Evolutionary conservation across 2,797 vertebrate genomes (phyloP).

Genomic region (Cyprinella venusta): DNA sequence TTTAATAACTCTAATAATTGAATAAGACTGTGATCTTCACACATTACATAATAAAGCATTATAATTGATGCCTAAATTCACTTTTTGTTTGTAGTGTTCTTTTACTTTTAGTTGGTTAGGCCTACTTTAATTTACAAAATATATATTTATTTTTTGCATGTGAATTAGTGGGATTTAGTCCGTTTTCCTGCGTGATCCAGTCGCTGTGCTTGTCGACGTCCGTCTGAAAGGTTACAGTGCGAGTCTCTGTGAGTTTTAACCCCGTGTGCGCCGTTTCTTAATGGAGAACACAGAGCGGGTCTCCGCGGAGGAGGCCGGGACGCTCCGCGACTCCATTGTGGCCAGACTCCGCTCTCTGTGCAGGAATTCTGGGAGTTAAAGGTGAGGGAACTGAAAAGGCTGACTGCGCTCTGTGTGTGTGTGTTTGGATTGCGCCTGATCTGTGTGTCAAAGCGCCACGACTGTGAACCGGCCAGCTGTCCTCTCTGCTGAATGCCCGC

Average conservation of each 20-base stretch:
- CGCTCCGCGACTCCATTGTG: slow-evolving; percentile 16
- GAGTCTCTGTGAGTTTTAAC: slow-evolving; percentile 6
- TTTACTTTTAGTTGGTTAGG: background rate
- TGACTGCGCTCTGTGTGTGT: slow-evolving; percentile 1
- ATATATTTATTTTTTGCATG: background rate
- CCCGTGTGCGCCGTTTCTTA: background rate
- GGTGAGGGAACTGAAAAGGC: slow-evolving; percentile 41
- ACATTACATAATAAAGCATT: background rate
- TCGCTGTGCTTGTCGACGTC: background rate
- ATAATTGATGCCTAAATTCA: background rate
- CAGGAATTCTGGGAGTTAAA: slow-evolving; percentile 46
- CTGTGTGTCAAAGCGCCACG: slow-evolving; percentile 32
- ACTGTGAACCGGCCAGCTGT: slow-evolving; percentile 42
- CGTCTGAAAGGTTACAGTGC: background rate
- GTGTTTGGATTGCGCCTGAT: slow-evolving; percentile 40
- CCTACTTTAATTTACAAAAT: background rate
- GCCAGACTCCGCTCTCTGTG: background rate
- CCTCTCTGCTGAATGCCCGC: slow-evolving; percentile 18
- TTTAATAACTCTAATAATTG: background rate
- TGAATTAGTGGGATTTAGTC: background rate
- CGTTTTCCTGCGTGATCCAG: background rate
- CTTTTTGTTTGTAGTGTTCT: background rate
- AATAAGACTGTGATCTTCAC: background rate
- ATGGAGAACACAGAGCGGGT: slow-evolving; percentile 35
- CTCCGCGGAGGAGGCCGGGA: slow-evolving; percentile 30